A percentile compares a stretch with the other conserved stretches of the same genome.
These are phyloP conservation scores for Acleris sparsana DNA, from an alignment of 2,888 invertebrate species.

Conservation along the genomic window DNA sequence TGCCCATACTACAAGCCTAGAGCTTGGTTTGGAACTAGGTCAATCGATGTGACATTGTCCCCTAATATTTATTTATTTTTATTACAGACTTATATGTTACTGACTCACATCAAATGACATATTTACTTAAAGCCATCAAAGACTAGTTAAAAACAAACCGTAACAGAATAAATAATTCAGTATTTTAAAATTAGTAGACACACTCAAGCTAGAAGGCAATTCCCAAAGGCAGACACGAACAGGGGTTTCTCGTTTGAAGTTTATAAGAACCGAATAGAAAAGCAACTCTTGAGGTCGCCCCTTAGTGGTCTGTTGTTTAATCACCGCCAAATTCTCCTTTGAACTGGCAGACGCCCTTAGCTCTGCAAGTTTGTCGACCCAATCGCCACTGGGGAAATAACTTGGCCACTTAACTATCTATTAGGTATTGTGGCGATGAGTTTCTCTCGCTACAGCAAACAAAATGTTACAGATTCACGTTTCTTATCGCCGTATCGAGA, in stretches of 20 bases:
- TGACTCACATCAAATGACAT: background rate
- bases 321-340: constrained; percentile 51
- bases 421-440: constrained; percentile 48
- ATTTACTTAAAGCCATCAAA: too few species aligned
- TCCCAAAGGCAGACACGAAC: constrained; percentile 4
- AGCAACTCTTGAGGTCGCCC: constrained; percentile 21
- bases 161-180: too few species aligned
- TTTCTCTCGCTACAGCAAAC: constrained; percentile 32
- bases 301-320: constrained; percentile 50
- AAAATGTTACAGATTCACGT: too few species aligned
- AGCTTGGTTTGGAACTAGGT: too few species aligned
- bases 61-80: too few species aligned
- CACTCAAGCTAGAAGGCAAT: background rate
- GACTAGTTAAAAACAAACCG: too few species aligned
- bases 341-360: constrained; percentile 43
- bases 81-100: background rate
- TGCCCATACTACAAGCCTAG: too few species aligned
- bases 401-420: constrained; percentile 47
- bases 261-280: constrained; percentile 28
- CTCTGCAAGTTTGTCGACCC: constrained; percentile 48
- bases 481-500: too few species aligned
- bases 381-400: constrained; percentile 60
- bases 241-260: constrained; percentile 20
- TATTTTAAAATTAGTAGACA: too few species aligned
- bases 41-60: too few species aligned